phyloP scores from a whole-genome alignment of 2,113 vertebrate genomes.

The Thermophis baileyi region DNA sequence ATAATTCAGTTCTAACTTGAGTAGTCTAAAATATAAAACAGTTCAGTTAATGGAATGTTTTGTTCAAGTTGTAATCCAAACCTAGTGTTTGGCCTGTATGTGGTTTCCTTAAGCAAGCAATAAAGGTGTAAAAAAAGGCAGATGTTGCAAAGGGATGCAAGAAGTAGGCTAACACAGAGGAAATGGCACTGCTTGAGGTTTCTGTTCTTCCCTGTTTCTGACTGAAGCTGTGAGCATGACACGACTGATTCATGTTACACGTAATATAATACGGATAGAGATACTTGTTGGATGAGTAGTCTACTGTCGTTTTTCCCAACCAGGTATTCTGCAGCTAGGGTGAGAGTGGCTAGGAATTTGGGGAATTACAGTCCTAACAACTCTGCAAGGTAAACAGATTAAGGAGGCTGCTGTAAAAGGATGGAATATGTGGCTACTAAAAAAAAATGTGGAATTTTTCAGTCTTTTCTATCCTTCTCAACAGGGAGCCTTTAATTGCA shows the following conservation, averaged over 20 bases:
- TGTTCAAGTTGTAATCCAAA: not conserved
- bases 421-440: not conserved
- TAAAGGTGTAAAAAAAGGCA: not conserved
- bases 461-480: not conserved
- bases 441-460: not conserved
- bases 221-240: not conserved
- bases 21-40: not conserved
- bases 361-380: not conserved
- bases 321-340: not conserved
- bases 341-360: not conserved
- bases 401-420: not conserved
- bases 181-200: not conserved
- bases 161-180: not conserved
- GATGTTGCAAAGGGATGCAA: not conserved
- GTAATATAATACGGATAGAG: not conserved
- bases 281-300: not conserved
- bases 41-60: not conserved
- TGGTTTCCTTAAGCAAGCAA: not conserved
- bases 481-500: not conserved
- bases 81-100: not conserved
- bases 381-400: not conserved
- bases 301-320: not conserved
- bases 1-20: not conserved
- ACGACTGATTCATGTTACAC: not conserved
- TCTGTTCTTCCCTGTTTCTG: not conserved